Percentiles rank a stretch among this genome's conserved stretches.
Conservation (phyloP, 2,888 invertebrate genomes). For the Orchesellides sinensis region DNA sequence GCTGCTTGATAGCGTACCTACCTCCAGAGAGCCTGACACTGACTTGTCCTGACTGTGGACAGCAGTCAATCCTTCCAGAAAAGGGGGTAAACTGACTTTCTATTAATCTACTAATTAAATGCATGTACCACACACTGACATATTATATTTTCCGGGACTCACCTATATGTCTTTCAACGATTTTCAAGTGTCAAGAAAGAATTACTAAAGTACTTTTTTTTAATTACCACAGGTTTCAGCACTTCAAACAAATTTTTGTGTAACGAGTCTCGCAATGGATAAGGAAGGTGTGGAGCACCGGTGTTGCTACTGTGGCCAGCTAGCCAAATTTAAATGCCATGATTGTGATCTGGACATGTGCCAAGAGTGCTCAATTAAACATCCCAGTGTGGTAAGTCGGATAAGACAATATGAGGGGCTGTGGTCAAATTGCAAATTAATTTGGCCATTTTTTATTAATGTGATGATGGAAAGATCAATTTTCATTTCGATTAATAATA, state of each 20-base stretch:
- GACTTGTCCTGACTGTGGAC: slow-evolving; percentile 78
- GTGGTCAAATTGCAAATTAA: slow-evolving; percentile 4
- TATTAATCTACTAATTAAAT: background rate
- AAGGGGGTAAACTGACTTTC: slow-evolving; percentile 76
- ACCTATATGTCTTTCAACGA: background rate
- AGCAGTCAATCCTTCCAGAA: slow-evolving; percentile 79
- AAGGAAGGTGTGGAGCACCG: slow-evolving; percentile 70
- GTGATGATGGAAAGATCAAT: background rate
- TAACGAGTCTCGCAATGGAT: slow-evolving; percentile 77
- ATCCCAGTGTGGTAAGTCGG: slow-evolving; percentile 65
- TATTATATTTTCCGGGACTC: background rate
- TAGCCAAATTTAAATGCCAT: slow-evolving; percentile 77
- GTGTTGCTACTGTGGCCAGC: slow-evolving; percentile 74
- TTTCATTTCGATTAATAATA: background rate
- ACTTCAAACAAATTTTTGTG: slow-evolving; percentile 78
- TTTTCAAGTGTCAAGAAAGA: background rate
- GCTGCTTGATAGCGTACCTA: slow-evolving; percentile 78
- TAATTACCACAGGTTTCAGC: slow-evolving; percentile 75
- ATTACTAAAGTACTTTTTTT: slow-evolving; percentile 3
- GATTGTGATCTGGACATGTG: slow-evolving; percentile 79
- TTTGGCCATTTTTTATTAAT: background rate
- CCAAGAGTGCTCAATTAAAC: slow-evolving; percentile 77
- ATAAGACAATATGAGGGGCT: background rate
- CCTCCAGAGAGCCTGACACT: slow-evolving; percentile 78
- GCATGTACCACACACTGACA: background rate